Percentiles rank a stretch among this genome's conserved stretches.
These are phyloP conservation scores for Nylanderia fulva DNA, from an alignment of 1,140 invertebrate genomes.

Conservation along the genomic window DNA sequence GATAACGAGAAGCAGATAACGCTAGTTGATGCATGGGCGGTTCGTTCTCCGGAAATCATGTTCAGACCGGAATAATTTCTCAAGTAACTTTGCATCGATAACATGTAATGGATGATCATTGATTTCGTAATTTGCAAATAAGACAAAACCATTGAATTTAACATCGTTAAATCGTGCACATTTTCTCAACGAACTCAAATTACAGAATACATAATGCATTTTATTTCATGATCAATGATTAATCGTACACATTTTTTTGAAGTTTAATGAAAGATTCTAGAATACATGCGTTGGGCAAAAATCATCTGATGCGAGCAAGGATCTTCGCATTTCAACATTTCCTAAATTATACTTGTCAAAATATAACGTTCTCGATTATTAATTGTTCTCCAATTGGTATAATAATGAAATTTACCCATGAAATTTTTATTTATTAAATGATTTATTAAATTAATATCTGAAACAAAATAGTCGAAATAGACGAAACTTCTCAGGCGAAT, in stretches of 20 bases:
- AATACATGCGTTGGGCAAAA: no score
- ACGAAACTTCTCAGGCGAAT: slow-evolving; percentile 16
- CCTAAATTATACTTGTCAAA: no score
- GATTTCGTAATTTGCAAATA: slow-evolving; percentile 30
- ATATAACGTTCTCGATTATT: no score
- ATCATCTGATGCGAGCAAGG: no score
- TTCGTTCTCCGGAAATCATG: slow-evolving; percentile 43
- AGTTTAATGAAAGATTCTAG: background rate
- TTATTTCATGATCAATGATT: background rate
- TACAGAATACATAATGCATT: background rate
- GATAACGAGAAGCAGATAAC: slow-evolving; percentile 51
- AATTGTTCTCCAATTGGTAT: no score
- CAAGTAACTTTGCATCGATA: slow-evolving; percentile 41
- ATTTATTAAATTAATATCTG: no score
- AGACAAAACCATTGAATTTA: background rate
- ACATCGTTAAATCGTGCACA: background rate
- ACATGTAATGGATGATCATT: slow-evolving; percentile 36
- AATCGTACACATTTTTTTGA: background rate
- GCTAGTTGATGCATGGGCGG: slow-evolving; percentile 24
- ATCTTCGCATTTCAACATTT: background rate
- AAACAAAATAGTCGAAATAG: no score
- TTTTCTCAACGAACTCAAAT: slow-evolving; percentile 2
- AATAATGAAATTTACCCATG: no score
- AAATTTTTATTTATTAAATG: no score
- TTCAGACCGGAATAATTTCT: slow-evolving; percentile 37